Conservation (phyloP, 2,888 invertebrate species). For the Hydraecia micacea region DNA sequence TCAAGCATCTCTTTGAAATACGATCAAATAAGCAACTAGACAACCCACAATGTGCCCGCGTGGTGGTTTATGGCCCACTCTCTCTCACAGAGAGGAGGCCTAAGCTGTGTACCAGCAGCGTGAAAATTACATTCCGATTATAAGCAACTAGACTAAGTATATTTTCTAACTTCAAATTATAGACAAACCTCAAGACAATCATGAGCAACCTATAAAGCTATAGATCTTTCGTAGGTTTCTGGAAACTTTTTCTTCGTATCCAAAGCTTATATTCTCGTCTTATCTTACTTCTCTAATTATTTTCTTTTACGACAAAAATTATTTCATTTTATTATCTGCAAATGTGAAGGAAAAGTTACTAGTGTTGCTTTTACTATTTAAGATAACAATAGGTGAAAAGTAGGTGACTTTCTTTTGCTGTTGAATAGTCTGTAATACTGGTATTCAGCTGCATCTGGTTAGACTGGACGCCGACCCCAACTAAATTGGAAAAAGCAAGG, state of each 20-base stretch:
- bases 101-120: neutral
- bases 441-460: slow-evolving; percentile 1
- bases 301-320: neutral
- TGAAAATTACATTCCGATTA: neutral
- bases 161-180: neutral
- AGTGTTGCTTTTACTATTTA: neutral
- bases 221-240: neutral
- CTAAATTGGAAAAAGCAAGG: neutral
- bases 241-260: neutral
- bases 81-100: neutral
- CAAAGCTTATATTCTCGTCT: neutral
- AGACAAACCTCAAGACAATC: neutral
- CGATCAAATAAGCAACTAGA: too few species aligned
- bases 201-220: neutral
- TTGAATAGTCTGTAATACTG: neutral
- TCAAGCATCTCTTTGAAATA: neutral
- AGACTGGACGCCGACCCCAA: neutral
- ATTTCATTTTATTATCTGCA: neutral
- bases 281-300: neutral
- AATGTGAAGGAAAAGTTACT: neutral
- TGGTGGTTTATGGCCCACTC: neutral
- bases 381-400: neutral
- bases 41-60: neutral
- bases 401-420: neutral
- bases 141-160: neutral